Conservation (phyloP, 2,113 vertebrate genomes). For the pig (Sus scrofa) region T2T-Sscrofa CM000812.6:115989501-115990000, state of each 20-base stretch:
- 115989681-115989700: neutral
- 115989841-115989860: conserved; percentile 29
- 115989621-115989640: neutral
- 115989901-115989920: conserved; percentile 7
- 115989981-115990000: neutral
- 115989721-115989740: neutral
- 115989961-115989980: neutral
- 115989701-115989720: neutral
- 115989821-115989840: conserved; percentile 17
- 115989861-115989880: neutral
- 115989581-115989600: conserved; percentile 11
- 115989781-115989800: neutral
- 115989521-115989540: neutral
- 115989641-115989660: neutral
- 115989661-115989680: neutral
- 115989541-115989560: conserved; percentile 31
- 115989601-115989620: neutral
- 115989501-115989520: conserved; percentile 20
- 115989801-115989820: neutral
- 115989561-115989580: conserved; percentile 37
- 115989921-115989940: neutral
- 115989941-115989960: neutral
- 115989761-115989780: conserved; percentile 12
- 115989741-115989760: neutral
- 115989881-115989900: conserved; percentile 25